A percentile compares a stretch with the other conserved stretches of the same genome.
Evolutionary conservation across 2,113 vertebrate genomes (phyloP).

Genomic region (Silurus meridionalis): DNA sequence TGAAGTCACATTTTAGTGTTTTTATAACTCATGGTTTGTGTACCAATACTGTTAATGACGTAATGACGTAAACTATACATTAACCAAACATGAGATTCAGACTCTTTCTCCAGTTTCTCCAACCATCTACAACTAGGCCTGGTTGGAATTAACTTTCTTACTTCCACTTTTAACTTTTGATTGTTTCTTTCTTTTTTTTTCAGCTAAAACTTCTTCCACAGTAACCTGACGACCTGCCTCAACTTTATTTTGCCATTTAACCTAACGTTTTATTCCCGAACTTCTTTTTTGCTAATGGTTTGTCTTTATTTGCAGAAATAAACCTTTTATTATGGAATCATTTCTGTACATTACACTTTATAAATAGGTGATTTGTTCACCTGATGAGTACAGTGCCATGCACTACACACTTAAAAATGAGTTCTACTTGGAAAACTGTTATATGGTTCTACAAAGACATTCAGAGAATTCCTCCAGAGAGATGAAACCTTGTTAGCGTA

Average conservation of each 20-base stretch:
- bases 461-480: not conserved
- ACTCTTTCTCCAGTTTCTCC: not conserved
- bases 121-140: not conserved
- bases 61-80: not conserved
- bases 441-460: not conserved
- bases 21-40: too few relatives aligned
- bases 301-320: not conserved
- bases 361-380: not conserved
- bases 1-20: too few relatives aligned
- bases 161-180: not conserved
- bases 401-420: not conserved
- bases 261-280: too few relatives aligned
- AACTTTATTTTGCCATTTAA: not conserved
- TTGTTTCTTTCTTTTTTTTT: not conserved
- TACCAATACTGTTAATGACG: too few relatives aligned
- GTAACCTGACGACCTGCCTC: not conserved
- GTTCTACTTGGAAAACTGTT: not conserved
- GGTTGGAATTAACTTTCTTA: not conserved
- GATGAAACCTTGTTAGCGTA: too few relatives aligned
- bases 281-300: not conserved
- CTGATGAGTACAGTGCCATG: not conserved
- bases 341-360: not conserved
- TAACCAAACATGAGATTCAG: not conserved
- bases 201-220: not conserved
- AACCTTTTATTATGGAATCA: not conserved